A percentile compares a stretch with the other conserved stretches of the same genome.
These are phyloP conservation scores for Uropsilus gracilis DNA, from an alignment of 2,113 vertebrate genomes.

Conservation along the genomic window DNA sequence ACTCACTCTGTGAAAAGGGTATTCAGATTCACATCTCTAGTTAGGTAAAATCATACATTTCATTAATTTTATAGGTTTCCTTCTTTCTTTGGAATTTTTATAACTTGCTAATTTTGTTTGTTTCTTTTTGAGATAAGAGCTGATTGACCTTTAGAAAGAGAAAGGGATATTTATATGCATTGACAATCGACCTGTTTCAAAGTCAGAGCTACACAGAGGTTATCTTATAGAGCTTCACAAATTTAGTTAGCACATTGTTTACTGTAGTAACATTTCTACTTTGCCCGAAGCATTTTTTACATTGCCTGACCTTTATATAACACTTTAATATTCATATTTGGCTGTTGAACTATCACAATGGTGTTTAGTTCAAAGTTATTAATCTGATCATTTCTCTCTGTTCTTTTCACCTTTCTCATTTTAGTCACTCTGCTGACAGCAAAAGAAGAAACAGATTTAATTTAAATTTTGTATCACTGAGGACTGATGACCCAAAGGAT, in stretches of 20 bases:
- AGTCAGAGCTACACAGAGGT: conserved; percentile 63
- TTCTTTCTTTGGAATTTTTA: conserved; percentile 19
- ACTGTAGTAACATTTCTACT: conserved; percentile 62
- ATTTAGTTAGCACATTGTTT: conserved; percentile 68
- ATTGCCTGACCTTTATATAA: conserved; percentile 70
- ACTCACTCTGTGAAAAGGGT: not conserved
- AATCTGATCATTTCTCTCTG: conserved; percentile 69
- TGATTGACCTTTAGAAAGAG: conserved; percentile 71
- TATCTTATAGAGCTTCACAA: conserved; percentile 51
- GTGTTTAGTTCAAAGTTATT: conserved; percentile 54
- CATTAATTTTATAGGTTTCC: conserved; percentile 62
- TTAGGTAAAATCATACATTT: conserved; percentile 29
- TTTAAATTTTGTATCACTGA: conserved; percentile 62
- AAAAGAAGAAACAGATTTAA: conserved; percentile 63
- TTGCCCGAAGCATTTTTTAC: conserved; percentile 54
- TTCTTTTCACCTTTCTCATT: conserved; percentile 61
- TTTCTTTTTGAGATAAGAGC: conserved; percentile 64
- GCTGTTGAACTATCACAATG: conserved; percentile 39
- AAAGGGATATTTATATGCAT: conserved; percentile 63
- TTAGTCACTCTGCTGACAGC: conserved; percentile 10
- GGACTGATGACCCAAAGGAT: conserved; percentile 9
- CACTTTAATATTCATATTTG: conserved; percentile 73
- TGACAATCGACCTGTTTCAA: conserved; percentile 63
- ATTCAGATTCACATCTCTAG: not conserved
- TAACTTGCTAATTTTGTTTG: conserved; percentile 54